Percentiles rank a stretch among this genome's conserved stretches.
Evolutionary conservation across 2,888 invertebrate genomes (phyloP).

Genomic region (Saturnia pavonia): DNA sequence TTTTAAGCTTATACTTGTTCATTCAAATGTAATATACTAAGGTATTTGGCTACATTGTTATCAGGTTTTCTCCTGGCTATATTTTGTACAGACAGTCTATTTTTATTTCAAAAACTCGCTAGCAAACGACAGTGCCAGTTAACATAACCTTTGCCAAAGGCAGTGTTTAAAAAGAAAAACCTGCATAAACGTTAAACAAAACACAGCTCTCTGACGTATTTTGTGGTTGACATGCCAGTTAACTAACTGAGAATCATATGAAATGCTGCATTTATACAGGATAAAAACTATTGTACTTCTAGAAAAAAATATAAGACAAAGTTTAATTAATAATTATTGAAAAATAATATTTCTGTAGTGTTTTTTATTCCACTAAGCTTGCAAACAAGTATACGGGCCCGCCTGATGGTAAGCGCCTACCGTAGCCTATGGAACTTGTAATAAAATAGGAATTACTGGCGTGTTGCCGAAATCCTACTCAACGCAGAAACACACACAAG

Average conservation of each 20-base stretch:
- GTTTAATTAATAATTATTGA: no score
- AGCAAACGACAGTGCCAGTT: slow-evolving; percentile 8
- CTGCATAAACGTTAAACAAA: slow-evolving; percentile 23
- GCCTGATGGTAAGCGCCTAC: no score
- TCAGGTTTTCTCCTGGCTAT: background rate
- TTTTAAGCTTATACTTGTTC: background rate
- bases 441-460: no score
- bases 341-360: no score
- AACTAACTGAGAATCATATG: slow-evolving; percentile 32
- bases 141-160: slow-evolving; percentile 17
- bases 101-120: slow-evolving; percentile 16
- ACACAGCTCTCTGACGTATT: slow-evolving; percentile 26
- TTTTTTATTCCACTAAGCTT: no score
- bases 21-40: background rate
- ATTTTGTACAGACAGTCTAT: slow-evolving; percentile 25
- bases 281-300: background rate
- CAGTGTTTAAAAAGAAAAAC: slow-evolving; percentile 28
- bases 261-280: slow-evolving; percentile 11
- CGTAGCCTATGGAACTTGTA: no score
- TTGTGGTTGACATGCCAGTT: slow-evolving; percentile 32
- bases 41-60: background rate
- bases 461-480: no score
- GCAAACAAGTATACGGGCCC: no score
- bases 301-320: background rate
- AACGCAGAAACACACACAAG: no score